A percentile compares a stretch with the other conserved stretches of the same genome.
These are phyloP conservation scores for Acanthococcus lagerstroemiae DNA, from an alignment of 2,888 invertebrate genomes.

Conservation along the genomic window DNA sequence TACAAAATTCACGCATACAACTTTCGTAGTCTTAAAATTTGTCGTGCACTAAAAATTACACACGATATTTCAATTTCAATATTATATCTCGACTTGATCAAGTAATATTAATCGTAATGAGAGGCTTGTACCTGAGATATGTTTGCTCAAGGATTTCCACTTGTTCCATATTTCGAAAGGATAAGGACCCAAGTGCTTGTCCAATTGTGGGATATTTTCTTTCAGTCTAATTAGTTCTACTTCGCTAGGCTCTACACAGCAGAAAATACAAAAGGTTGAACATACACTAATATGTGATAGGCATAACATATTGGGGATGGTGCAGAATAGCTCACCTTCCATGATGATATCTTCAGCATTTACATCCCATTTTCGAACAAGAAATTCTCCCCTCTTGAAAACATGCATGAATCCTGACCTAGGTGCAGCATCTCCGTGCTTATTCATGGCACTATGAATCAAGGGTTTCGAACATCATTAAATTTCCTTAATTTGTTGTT, in stretches of 20 bases:
- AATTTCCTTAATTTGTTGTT: too few relatives aligned
- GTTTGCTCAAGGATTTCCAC: conserved; percentile 59
- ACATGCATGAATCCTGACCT: conserved; percentile 75
- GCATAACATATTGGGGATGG: conserved; percentile 15
- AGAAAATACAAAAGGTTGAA: neutral
- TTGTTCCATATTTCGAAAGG: conserved; percentile 79
- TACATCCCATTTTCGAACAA: conserved; percentile 80
- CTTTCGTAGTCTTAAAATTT: too few relatives aligned
- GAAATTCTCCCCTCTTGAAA: conserved; percentile 69
- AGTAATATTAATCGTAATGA: neutral
- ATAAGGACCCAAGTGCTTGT: conserved; percentile 76
- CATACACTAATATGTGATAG: neutral
- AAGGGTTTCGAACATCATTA: too few relatives aligned
- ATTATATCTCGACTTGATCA: neutral
- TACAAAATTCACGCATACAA: too few relatives aligned
- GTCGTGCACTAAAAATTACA: neutral
- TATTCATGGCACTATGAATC: conserved; percentile 46
- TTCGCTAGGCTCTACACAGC: conserved; percentile 49
- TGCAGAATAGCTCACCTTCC: conserved; percentile 45
- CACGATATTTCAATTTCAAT: neutral
- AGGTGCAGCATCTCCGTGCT: conserved; percentile 47
- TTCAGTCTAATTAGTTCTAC: conserved; percentile 56
- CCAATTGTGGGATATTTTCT: conserved; percentile 59
- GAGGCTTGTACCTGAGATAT: conserved; percentile 15
- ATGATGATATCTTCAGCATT: conserved; percentile 59